phyloP scores from a whole-genome alignment of 2,888 invertebrate species.

The Hesperia comma region DNA sequence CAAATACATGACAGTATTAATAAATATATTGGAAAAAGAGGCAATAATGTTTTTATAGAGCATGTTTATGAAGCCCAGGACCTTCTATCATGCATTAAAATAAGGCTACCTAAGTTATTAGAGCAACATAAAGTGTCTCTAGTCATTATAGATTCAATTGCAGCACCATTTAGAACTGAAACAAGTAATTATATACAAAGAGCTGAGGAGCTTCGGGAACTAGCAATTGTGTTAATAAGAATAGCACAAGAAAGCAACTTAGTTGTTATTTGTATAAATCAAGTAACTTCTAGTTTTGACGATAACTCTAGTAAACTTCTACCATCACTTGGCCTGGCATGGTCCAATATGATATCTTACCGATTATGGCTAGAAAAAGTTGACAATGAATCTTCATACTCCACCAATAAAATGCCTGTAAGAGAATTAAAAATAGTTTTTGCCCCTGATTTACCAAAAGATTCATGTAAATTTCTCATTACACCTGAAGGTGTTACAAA shows the following conservation, averaged over 20 bases:
- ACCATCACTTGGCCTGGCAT: slow-evolving; percentile 74
- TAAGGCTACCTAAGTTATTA: slow-evolving; percentile 67
- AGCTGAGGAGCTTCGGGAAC: slow-evolving; percentile 74
- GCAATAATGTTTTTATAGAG: slow-evolving; percentile 70
- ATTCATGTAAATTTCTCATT: slow-evolving; percentile 55
- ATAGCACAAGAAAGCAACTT: slow-evolving; percentile 64
- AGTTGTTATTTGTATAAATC: slow-evolving; percentile 73
- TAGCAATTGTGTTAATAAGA: slow-evolving; percentile 60
- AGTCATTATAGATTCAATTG: slow-evolving; percentile 73
- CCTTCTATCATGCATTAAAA: slow-evolving; percentile 65
- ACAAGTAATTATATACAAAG: slow-evolving; percentile 69
- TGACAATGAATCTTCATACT: slow-evolving; percentile 10
- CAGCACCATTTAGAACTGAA: slow-evolving; percentile 76
- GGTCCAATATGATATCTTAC: slow-evolving; percentile 76
- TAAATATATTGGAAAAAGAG: slow-evolving; percentile 49
- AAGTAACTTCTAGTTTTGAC: slow-evolving; percentile 69
- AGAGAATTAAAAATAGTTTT: slow-evolving; percentile 63
- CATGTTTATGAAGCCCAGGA: slow-evolving; percentile 72
- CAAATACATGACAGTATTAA: slow-evolving; percentile 59
- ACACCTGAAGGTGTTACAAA: slow-evolving; percentile 56
- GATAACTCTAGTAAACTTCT: slow-evolving; percentile 52
- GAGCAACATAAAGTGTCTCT: slow-evolving; percentile 55
- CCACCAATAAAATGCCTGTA: slow-evolving; percentile 36
- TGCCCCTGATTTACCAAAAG: slow-evolving; percentile 66
- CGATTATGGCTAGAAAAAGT: slow-evolving; percentile 60